These are phyloP conservation scores for Bombyx mandarina DNA, from an alignment of 1,140 invertebrate species.

Conservation along the genomic window DNA sequence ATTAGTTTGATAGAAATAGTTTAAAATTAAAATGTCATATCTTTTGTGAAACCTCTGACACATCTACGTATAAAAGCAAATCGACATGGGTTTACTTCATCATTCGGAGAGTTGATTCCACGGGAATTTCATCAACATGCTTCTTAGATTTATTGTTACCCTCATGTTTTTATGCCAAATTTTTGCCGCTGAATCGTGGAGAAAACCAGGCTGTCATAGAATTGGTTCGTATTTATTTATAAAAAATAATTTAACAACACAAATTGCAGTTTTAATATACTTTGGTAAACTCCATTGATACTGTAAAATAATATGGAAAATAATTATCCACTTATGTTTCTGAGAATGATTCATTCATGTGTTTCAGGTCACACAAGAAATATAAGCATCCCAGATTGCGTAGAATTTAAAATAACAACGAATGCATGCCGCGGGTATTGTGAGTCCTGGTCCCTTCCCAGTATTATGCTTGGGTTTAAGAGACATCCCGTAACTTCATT, in stretches of 20 bases:
- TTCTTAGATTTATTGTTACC: conserved; percentile 39
- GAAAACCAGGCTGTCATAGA: conserved; percentile 53
- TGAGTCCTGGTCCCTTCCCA: conserved; percentile 81
- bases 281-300: too few species aligned
- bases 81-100: conserved; percentile 8
- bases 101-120: conserved; percentile 15
- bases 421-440: conserved; percentile 91
- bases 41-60: conserved; percentile 5
- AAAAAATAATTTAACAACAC: too few species aligned
- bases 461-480: conserved; percentile 76
- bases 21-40: too few species aligned
- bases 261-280: not conserved
- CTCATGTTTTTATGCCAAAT: conserved; percentile 33
- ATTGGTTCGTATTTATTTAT: conserved; percentile 31
- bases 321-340: not conserved
- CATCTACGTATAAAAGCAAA: conserved; percentile 15
- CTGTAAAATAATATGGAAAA: not conserved
- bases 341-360: not conserved
- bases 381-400: conserved; percentile 86
- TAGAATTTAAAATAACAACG: conserved; percentile 86
- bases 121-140: conserved; percentile 31
- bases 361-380: conserved; percentile 81
- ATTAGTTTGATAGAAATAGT: too few species aligned
- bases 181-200: conserved; percentile 43
- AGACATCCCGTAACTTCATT: conserved; percentile 84